A percentile compares a stretch with the other conserved stretches of the same genome.
phyloP scores from a whole-genome alignment of 2,888 invertebrate genomes.

The Pemphredon lugubris region DNA sequence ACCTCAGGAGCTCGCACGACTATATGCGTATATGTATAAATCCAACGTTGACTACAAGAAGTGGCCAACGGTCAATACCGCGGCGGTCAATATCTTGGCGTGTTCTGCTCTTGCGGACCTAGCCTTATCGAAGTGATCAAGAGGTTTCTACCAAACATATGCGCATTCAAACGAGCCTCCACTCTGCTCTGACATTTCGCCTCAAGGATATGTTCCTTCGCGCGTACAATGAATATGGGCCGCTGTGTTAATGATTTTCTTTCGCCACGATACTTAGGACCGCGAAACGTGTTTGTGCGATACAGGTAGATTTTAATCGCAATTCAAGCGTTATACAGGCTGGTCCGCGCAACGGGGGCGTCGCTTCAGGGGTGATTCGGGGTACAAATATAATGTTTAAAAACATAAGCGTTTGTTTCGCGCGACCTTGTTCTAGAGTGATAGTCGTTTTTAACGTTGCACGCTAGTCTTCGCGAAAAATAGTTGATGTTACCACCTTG shows the following conservation, averaged over 20 bases:
- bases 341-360: too few species aligned
- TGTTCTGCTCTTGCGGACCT: constrained; percentile 67
- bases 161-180: constrained; percentile 60
- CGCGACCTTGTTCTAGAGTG: too few species aligned
- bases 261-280: background rate
- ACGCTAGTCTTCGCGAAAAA: too few species aligned
- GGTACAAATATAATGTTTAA: too few species aligned
- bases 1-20: constrained; percentile 9
- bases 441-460: too few species aligned
- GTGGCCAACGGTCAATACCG: constrained; percentile 78
- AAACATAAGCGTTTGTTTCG: too few species aligned
- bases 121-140: constrained; percentile 65
- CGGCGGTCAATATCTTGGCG: constrained; percentile 79
- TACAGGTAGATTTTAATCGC: too few species aligned
- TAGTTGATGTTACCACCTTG: too few species aligned
- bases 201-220: constrained; percentile 55
- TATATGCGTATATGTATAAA: constrained; percentile 35
- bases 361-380: too few species aligned
- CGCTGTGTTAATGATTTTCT: constrained; percentile 35
- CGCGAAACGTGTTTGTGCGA: background rate
- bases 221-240: constrained; percentile 34
- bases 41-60: constrained; percentile 54
- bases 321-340: too few species aligned
- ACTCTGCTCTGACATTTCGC: constrained; percentile 60
- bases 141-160: constrained; percentile 56